Conservation (phyloP, 2,888 invertebrate genomes). For the Orthosia incerta region DNA sequence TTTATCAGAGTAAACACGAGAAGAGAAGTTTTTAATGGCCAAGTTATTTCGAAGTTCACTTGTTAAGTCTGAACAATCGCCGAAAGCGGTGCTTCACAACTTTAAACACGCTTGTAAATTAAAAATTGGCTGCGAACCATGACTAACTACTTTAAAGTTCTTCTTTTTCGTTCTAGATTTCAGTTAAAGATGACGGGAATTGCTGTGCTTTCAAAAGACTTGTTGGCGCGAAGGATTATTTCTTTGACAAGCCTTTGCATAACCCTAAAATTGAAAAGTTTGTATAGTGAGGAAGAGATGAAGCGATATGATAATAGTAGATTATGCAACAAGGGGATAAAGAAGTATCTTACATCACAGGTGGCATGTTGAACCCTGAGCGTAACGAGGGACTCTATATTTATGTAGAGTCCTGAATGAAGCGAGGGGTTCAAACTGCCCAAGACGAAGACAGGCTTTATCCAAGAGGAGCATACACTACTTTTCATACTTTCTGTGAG, state of each 20-base stretch:
- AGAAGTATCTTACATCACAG: too few species aligned
- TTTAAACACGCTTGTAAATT: constrained; percentile 52
- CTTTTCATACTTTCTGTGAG: too few species aligned
- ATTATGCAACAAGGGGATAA: too few species aligned
- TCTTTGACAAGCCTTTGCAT: not conserved
- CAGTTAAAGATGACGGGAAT: not conserved
- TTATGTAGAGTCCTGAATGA: too few species aligned
- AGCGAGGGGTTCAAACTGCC: too few species aligned
- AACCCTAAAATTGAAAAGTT: not conserved
- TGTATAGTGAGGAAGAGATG: not conserved
- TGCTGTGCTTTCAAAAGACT: not conserved
- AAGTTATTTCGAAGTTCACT: constrained; percentile 69
- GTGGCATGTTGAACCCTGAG: too few species aligned
- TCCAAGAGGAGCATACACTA: too few species aligned
- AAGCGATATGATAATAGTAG: not conserved
- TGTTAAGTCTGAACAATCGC: constrained; percentile 68
- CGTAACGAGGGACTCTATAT: too few species aligned
- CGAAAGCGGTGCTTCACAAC: constrained; percentile 64
- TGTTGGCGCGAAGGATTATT: not conserved
- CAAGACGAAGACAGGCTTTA: too few species aligned
- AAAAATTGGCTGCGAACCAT: constrained; percentile 46
- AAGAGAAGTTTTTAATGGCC: constrained; percentile 71
- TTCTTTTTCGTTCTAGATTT: constrained; percentile 30
- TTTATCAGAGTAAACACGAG: constrained; percentile 65
- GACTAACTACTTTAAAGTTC: constrained; percentile 17